Base-by-base conservation (phyloP, 2,888 invertebrate genomes). In the Xestoiulus laeticollis region DNA sequence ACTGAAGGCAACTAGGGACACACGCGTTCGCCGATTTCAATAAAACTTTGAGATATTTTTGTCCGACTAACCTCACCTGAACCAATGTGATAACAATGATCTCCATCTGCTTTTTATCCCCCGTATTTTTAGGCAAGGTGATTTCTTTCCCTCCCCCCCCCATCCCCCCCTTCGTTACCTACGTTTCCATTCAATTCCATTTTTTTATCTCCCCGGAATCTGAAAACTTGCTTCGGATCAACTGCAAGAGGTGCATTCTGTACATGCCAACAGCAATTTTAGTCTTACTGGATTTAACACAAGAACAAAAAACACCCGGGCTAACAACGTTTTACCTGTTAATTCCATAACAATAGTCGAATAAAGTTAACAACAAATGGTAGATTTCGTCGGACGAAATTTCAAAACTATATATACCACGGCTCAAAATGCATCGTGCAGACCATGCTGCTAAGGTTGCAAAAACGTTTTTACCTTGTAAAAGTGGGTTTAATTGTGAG, bases 31-130 rank as follows among this genome's bases (percentile, higher is more conserved):
- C 22, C n/a, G 22, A 59, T 22, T 59, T 22, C 59, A 22, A 22
- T 22, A 53, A 59, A 59, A 59, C 22, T 59, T 59, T 59, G 59
- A 22, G 59, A 59, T 59, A 59, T 59, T 59, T 59, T 22, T 59
- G 59, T 59, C 22, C 59, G 59, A 59, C 59, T 59, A 59, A 59
- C 59, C 59, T 59, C 59, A 59, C 59, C 59, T 59, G 59, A 59
- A 59, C 59, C 59, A 59, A 22, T 6, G 59, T 6, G 5, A 22
- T 22, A 59, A 59, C 59, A 59, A 59, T 59, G 59, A 22, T 59
- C 22, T n/a, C 59, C 59, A 59, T 22, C 22, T 22, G 59, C 59
- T 22, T n/a, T 22, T 59, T 22, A 59, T 1, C 59, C 59, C 22
- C 22, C 22, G 19, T n/a, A 2, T 59, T 48, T 48, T 59, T 59